These are phyloP conservation scores for Caenorhabditis auriculariae DNA, from an alignment of 2,888 invertebrate genomes.

Conservation along the genomic window DNA sequence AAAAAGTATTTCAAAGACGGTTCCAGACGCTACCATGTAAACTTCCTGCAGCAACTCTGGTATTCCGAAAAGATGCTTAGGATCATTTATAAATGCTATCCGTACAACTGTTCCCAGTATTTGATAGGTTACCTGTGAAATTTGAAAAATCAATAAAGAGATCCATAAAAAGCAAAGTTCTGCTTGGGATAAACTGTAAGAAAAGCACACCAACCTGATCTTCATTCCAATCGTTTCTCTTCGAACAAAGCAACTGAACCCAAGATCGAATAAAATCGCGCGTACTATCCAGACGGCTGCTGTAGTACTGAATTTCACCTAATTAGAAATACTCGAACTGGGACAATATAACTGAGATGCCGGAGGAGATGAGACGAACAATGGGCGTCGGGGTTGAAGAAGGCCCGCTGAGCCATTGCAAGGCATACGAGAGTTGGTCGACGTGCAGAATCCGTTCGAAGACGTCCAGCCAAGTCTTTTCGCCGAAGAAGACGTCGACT, in stretches of 20 bases:
- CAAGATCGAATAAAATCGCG: conserved; percentile 32
- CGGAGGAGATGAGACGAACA: conserved; percentile 45
- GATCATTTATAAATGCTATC: conserved; percentile 46
- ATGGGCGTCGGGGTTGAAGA: conserved; percentile 55
- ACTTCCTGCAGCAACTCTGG: conserved; percentile 32
- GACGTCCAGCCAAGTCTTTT: conserved; percentile 34
- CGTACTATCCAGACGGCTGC: conserved; percentile 13
- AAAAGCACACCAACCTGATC: conserved; percentile 25
- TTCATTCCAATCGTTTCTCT: conserved; percentile 32
- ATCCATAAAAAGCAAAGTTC: neutral
- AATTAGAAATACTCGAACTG: no score
- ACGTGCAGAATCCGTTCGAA: conserved; percentile 56
- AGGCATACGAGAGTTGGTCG: conserved; percentile 54
- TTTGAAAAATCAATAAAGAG: neutral
- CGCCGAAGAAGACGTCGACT: conserved; percentile 18
- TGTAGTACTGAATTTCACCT: conserved; percentile 30
- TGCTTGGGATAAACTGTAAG: neutral
- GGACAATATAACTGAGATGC: conserved; percentile 42
- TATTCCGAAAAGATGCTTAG: conserved; percentile 36
- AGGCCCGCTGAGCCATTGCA: conserved; percentile 53
- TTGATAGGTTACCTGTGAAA: conserved; percentile 43
- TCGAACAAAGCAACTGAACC: conserved; percentile 28
- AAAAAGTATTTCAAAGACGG: neutral
- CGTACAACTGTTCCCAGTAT: conserved; percentile 46
- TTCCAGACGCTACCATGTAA: conserved; percentile 45